Evolutionary conservation across 2,113 vertebrate genomes (phyloP).

Genomic region (Nettapus auritus): DNA sequence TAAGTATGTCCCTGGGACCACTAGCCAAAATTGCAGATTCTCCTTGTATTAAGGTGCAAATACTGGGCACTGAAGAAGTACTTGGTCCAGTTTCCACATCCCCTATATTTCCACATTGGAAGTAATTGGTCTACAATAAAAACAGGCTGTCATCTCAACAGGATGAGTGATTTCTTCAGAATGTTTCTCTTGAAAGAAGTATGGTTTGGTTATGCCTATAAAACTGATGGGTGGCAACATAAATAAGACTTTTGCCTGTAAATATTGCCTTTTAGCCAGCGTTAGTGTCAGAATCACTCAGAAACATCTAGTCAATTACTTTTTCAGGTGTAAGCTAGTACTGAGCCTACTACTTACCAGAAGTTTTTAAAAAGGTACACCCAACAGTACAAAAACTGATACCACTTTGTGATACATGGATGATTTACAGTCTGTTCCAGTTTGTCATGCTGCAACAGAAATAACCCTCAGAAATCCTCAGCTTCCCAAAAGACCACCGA

Average conservation of each 20-base stretch:
- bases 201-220: neutral
- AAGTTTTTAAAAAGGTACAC: neutral
- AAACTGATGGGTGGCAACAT: neutral
- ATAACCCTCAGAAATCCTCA: neutral
- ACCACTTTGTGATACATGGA: neutral
- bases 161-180: neutral
- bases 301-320: neutral
- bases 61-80: neutral
- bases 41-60: neutral
- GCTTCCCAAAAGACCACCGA: neutral
- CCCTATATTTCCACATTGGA: neutral
- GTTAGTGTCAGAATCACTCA: neutral
- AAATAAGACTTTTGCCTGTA: neutral
- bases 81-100: neutral
- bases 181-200: neutral
- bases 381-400: neutral
- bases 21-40: neutral
- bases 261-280: neutral
- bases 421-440: neutral
- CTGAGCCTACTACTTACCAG: neutral
- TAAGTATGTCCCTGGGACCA: neutral
- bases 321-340: neutral
- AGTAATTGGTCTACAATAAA: neutral
- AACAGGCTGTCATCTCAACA: neutral
- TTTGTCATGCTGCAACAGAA: slow-evolving; percentile 11